These are phyloP conservation scores for Tauraco erythrolophus DNA, from an alignment of 2,113 vertebrate species.

Conservation along the genomic window DNA sequence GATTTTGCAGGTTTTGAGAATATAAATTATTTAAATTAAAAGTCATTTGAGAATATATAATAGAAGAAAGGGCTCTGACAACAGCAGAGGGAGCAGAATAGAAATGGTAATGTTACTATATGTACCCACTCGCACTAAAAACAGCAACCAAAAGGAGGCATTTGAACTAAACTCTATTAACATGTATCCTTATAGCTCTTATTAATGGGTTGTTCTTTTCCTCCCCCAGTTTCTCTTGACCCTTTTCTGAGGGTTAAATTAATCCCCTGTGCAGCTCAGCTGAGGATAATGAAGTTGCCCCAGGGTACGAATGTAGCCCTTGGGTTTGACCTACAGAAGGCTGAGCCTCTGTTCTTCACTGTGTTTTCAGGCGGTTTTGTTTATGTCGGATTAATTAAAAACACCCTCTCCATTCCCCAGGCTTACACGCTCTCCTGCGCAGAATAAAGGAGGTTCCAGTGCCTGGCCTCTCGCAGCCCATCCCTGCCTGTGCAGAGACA, in stretches of 20 bases:
- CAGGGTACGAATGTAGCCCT: not conserved
- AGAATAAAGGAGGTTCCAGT: not conserved
- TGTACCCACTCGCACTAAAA: not conserved
- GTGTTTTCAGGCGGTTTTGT: conserved; percentile 27
- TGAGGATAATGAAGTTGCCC: conserved; percentile 43
- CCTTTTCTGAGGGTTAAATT: conserved; percentile 41
- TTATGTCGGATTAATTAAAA: conserved; percentile 51
- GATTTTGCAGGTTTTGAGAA: not conserved
- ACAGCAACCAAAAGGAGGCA: not conserved
- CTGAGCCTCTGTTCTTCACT: not conserved
- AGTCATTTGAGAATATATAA: not conserved
- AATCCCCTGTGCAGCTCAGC: conserved; percentile 15
- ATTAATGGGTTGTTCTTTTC: not conserved
- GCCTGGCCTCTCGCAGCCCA: not conserved
- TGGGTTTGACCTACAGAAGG: conserved; percentile 36
- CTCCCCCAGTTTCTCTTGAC: conserved; percentile 6
- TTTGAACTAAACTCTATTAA: not conserved
- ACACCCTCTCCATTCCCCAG: not conserved
- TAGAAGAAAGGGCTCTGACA: not conserved
- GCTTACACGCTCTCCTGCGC: not conserved
- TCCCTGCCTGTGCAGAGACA: not conserved
- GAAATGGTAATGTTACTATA: not conserved
- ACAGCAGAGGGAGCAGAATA: not conserved
- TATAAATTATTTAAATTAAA: not conserved
- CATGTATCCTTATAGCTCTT: not conserved